Base-by-base conservation (phyloP, 2,888 invertebrate species). In the Lymantria dispar region DNA sequence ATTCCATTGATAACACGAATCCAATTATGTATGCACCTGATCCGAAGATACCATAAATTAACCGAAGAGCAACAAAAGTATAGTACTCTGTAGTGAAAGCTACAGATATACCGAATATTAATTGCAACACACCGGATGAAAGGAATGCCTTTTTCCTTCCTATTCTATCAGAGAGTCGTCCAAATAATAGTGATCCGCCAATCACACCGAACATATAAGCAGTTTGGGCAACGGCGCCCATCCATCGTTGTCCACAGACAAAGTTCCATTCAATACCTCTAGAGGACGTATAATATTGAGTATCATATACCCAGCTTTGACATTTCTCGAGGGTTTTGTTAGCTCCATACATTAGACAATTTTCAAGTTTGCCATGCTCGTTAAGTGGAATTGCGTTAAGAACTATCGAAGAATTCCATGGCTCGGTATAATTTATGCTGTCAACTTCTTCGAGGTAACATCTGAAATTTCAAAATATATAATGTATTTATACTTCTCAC, bases 131-230 rank as follows among this genome's bases (percentile, higher is more conserved):
- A 3, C 95, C 95, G 8, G 96, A 95, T 92, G 95, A 93, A 63
- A 95, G 95, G 68, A 96, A 96, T 36, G 96, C 93, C 0, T 94
- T 94, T 83, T 96, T 97, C 31, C 97, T 92, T 29, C 97, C 97
- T 56, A 95, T 93, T 82, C 94, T 95, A 72, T 97, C 97, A 1
- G 97, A 96, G 69, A 96, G 81, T 49, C 94, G 94, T 10, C 97
- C 97, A 22, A 97, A 89, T 0, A 94, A 92, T 0, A 97, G 93
- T 0, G 97, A 96, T 0, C 97, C 97, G 0, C 93, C 88, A 60
- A 97, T 94, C 5, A 96, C 96, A 8, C 97, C 97, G 71, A 96
- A 93, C 97, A 97, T 97, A 77, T 95, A 96, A 1, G 92, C 84
- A 0, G 95, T 94, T 74, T 97, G 97, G 0, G 96, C 95, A 0